Conservation (phyloP, 2,888 invertebrate genomes). For the Microplitis deprimator region DNA sequence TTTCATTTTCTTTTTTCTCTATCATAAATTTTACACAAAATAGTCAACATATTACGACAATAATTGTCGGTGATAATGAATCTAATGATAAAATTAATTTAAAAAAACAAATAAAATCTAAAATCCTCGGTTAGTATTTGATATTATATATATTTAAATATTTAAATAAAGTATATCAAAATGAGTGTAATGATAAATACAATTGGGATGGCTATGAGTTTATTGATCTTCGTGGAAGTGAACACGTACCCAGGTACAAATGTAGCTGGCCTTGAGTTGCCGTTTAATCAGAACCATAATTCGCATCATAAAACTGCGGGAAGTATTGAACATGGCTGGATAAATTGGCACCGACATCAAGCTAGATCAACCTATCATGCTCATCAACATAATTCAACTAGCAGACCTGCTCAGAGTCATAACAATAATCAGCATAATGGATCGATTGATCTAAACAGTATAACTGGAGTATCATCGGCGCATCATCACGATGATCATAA, state of each 20-base stretch:
- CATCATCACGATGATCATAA: slow-evolving; percentile 6
- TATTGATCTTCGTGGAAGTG: slow-evolving; percentile 37
- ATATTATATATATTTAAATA: neutral
- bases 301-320: slow-evolving; percentile 8
- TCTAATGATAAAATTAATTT: neutral
- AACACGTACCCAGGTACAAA: slow-evolving; percentile 19
- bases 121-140: neutral
- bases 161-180: neutral
- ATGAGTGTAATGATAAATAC: slow-evolving; percentile 23
- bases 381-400: slow-evolving; percentile 5
- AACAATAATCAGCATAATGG: neutral
- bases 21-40: neutral
- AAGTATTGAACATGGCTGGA: neutral
- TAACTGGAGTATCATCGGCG: neutral
- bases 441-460: slow-evolving; percentile 4
- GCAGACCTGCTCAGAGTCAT: neutral
- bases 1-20: neutral
- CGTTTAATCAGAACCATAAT: slow-evolving; percentile 23
- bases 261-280: slow-evolving; percentile 13
- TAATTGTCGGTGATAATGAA: neutral
- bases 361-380: neutral
- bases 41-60: neutral
- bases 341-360: slow-evolving; percentile 12
- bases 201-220: slow-evolving; percentile 30
- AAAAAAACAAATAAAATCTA: neutral